These are phyloP conservation scores for Scomber japonicus DNA, from an alignment of 2,113 vertebrate species.

Conservation along the genomic window DNA sequence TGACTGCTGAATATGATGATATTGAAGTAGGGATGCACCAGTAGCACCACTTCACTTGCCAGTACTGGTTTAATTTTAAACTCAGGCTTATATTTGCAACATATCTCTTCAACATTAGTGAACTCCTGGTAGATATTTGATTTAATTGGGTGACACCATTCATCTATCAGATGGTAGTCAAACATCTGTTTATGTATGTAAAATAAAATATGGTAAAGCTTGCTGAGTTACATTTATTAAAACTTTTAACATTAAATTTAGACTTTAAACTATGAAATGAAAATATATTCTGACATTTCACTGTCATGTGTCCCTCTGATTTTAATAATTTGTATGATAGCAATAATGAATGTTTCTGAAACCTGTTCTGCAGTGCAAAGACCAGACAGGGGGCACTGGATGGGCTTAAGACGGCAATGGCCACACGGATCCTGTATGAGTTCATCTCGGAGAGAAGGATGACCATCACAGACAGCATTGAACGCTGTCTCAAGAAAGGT, in stretches of 20 bases:
- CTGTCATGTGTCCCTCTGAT: not conserved
- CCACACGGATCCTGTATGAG: constrained; percentile 94
- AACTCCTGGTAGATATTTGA: no score
- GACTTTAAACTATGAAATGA: no score
- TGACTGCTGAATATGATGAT: not conserved
- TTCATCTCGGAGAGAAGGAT: constrained; percentile 96
- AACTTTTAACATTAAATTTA: no score
- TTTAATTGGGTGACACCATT: not conserved
- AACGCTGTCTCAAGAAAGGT: constrained; percentile 99
- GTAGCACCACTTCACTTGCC: not conserved
- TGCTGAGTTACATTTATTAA: no score
- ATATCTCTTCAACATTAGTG: no score
- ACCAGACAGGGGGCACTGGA: constrained; percentile 95
- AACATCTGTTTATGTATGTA: no score
- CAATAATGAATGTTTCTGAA: not conserved
- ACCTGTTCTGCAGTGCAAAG: constrained; percentile 87
- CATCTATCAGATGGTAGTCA: no score
- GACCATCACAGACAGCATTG: constrained; percentile 96
- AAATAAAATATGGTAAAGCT: no score
- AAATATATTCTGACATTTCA: no score
- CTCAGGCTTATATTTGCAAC: not conserved
- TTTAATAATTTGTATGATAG: not conserved
- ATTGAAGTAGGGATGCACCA: not conserved
- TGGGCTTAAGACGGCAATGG: constrained; percentile 92
- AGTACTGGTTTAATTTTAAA: not conserved